Evolutionary conservation across 2,888 invertebrate genomes (phyloP).

Genomic region (Ischnura elegans): DNA sequence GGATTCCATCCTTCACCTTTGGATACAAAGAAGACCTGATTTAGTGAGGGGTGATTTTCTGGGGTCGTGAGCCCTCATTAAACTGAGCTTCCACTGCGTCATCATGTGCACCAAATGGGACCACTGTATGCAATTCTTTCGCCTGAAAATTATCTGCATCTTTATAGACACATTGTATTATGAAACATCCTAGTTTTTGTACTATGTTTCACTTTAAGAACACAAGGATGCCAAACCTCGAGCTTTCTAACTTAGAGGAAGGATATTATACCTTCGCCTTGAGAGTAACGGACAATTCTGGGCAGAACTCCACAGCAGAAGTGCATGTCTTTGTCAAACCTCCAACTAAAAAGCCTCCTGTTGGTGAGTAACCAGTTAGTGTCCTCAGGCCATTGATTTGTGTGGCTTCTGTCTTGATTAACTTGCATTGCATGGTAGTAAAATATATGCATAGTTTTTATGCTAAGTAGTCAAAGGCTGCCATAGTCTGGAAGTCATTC

Average conservation of each 20-base stretch:
- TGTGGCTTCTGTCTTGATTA: background rate
- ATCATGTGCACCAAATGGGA: background rate
- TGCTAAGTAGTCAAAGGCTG: background rate
- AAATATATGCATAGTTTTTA: background rate
- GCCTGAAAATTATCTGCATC: background rate
- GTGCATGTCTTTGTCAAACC: constrained; percentile 96
- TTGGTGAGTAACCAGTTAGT: constrained; percentile 78
- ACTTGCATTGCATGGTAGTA: background rate
- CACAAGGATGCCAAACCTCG: constrained; percentile 92
- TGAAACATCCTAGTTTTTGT: background rate
- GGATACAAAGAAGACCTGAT: too few species aligned
- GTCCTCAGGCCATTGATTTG: background rate
- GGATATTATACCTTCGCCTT: constrained; percentile 96
- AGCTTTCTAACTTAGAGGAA: constrained; percentile 93
- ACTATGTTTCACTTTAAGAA: constrained; percentile 80
- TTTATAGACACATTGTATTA: background rate
- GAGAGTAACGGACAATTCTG: constrained; percentile 94
- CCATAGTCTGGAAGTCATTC: too few species aligned
- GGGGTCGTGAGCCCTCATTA: too few species aligned
- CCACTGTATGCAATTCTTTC: background rate
- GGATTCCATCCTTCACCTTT: too few species aligned
- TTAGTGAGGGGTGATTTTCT: too few species aligned
- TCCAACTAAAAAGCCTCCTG: constrained; percentile 91
- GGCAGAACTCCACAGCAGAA: constrained; percentile 91
- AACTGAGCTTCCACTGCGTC: too few species aligned